phyloP scores from a whole-genome alignment of 2,797 vertebrate genomes.

The Eulemur mongoz region DNA sequence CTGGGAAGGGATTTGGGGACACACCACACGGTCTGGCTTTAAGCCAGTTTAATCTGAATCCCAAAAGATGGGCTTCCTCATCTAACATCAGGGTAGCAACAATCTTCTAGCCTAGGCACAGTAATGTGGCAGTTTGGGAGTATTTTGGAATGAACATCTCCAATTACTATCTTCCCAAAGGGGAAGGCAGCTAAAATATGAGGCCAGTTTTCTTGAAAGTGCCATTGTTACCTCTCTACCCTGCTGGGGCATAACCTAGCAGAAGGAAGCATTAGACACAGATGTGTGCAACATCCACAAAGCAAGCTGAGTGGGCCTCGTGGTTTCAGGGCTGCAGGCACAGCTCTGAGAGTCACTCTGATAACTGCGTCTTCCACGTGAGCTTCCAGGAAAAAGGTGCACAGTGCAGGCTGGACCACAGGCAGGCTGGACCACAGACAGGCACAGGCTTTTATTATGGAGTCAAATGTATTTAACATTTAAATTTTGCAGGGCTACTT shows the following conservation, averaged over 20 bases:
- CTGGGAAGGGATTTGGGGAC: not conserved
- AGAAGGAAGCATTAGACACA: too few relatives aligned
- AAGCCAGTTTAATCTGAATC: not conserved
- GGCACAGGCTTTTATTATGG: not conserved
- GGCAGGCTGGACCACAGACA: not conserved
- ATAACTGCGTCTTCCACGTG: not conserved
- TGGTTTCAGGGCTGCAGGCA: not conserved
- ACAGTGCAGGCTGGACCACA: not conserved
- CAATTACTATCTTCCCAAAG: not conserved
- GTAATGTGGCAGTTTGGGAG: not conserved
- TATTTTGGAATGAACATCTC: not conserved
- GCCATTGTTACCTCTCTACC: not conserved
- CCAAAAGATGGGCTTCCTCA: not conserved
- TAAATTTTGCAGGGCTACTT: not conserved
- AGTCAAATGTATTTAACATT: not conserved
- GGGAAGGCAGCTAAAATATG: not conserved
- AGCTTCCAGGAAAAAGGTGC: not conserved
- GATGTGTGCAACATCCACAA: not conserved
- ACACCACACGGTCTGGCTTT: not conserved
- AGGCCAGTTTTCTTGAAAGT: not conserved
- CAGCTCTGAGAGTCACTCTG: not conserved
- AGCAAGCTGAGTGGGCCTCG: not conserved
- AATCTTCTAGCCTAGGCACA: not conserved
- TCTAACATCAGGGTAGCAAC: not conserved
- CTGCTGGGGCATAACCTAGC: not conserved